phyloP scores from a whole-genome alignment of 2,797 vertebrate genomes.

The Sebastes aleutianus region DNA sequence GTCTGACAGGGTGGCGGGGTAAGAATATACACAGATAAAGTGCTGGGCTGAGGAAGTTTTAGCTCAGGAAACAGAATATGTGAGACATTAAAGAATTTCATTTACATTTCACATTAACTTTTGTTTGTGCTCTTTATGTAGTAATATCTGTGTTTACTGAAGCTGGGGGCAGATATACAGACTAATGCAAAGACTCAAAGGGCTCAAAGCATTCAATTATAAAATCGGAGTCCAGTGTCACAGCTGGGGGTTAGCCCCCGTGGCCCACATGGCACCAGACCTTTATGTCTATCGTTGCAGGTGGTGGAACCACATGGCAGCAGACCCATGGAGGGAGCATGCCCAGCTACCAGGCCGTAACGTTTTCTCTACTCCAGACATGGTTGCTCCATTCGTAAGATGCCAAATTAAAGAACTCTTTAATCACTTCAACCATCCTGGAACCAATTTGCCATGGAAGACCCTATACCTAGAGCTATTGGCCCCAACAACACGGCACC shows the following conservation, averaged over 20 bases:
- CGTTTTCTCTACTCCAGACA: not conserved
- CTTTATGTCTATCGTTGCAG: not conserved
- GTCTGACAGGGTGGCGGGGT: conserved; percentile 13
- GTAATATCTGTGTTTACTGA: not conserved
- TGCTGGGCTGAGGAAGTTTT: not conserved
- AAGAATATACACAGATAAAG: conserved; percentile 17
- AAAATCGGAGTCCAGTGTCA: not conserved
- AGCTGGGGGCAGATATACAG: not conserved
- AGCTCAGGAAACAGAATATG: not conserved
- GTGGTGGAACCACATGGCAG: not conserved
- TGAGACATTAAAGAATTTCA: not conserved
- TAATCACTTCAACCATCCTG: not conserved
- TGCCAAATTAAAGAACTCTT: not conserved
- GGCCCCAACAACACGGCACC: no score
- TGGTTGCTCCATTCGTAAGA: not conserved
- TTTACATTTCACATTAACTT: conserved; percentile 1
- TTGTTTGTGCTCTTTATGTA: not conserved
- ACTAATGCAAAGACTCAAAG: not conserved
- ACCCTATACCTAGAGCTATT: not conserved
- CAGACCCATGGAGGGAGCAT: not conserved
- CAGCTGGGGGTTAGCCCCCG: not conserved
- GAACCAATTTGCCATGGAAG: not conserved
- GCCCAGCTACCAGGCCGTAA: not conserved
- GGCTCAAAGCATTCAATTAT: not conserved
- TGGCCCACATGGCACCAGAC: not conserved